Percentiles rank a stretch among this genome's conserved stretches.
phyloP scores from a whole-genome alignment of 2,888 invertebrate species.

The Rhimphoctona megacephalus region DNA sequence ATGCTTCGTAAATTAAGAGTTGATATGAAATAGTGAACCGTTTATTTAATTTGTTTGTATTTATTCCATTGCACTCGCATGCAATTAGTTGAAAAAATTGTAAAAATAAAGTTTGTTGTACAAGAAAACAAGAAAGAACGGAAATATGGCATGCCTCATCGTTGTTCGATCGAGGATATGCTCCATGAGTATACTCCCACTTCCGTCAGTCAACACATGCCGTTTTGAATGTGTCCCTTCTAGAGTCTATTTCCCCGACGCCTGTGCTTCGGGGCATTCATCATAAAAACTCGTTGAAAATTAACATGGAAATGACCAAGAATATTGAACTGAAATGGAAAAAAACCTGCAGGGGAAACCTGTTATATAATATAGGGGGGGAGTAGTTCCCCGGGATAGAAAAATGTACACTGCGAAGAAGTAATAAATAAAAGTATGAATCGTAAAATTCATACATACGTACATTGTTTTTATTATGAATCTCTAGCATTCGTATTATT shows the following conservation, averaged over 20 bases:
- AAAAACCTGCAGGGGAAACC: conserved; percentile 19
- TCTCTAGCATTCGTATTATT: neutral
- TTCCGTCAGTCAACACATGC: conserved; percentile 39
- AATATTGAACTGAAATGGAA: conserved; percentile 76
- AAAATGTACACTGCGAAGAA: neutral
- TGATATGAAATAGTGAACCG: neutral
- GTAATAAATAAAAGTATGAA: conserved; percentile 2
- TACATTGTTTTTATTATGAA: neutral
- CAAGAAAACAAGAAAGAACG: neutral
- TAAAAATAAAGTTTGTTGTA: neutral
- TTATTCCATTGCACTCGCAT: neutral
- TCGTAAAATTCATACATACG: neutral
- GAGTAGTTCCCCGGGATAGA: neutral
- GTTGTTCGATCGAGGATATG: conserved; percentile 75
- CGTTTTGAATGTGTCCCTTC: conserved; percentile 63
- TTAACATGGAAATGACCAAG: conserved; percentile 83
- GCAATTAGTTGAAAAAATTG: neutral
- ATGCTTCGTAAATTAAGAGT: neutral
- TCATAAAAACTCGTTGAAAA: conserved; percentile 81
- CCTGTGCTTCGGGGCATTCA: conserved; percentile 80
- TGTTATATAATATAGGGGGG: conserved; percentile 28
- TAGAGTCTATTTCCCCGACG: conserved; percentile 79
- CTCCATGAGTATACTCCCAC: conserved; percentile 51
- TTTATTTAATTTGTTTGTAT: neutral
- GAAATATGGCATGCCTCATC: conserved; percentile 48